A percentile compares a stretch with the other conserved stretches of the same genome.
These are phyloP conservation scores for Scaptomyza caliginosa DNA, from an alignment of 2,888 invertebrate genomes.

Conservation along the genomic window DNA sequence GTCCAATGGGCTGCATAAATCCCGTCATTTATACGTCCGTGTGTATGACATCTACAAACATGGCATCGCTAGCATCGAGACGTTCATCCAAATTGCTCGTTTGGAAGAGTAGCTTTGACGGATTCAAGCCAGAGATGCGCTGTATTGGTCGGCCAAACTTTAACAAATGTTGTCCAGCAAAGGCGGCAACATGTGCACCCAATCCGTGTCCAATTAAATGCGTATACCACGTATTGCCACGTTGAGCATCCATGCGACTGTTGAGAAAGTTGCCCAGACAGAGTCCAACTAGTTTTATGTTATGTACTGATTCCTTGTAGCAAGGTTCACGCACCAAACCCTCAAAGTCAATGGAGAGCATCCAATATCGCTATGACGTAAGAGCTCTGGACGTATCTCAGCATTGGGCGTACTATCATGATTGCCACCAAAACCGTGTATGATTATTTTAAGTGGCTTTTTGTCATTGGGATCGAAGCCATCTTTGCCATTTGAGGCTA, in stretches of 20 bases:
- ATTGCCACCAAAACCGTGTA: neutral
- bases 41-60: slow-evolving; percentile 87
- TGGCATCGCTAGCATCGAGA: slow-evolving; percentile 86
- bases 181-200: neutral
- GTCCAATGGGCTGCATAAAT: slow-evolving; percentile 84
- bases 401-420: neutral
- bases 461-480: neutral
- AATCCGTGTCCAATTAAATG: neutral
- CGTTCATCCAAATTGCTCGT: slow-evolving; percentile 83
- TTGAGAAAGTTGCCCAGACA: neutral
- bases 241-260: neutral
- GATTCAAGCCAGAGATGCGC: slow-evolving; percentile 78
- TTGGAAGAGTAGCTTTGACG: slow-evolving; percentile 87
- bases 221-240: neutral
- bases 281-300: neutral
- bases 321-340: neutral
- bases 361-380: neutral
- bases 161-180: neutral
- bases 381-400: neutral
- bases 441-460: neutral
- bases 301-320: neutral
- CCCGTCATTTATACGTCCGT: slow-evolving; percentile 86
- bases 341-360: neutral
- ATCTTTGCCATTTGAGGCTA: neutral
- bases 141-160: neutral